A percentile compares a stretch with the other conserved stretches of the same genome.
phyloP scores from a whole-genome alignment of 2,797 vertebrate species.

The Odontamblyopus lacepedii region DNA sequence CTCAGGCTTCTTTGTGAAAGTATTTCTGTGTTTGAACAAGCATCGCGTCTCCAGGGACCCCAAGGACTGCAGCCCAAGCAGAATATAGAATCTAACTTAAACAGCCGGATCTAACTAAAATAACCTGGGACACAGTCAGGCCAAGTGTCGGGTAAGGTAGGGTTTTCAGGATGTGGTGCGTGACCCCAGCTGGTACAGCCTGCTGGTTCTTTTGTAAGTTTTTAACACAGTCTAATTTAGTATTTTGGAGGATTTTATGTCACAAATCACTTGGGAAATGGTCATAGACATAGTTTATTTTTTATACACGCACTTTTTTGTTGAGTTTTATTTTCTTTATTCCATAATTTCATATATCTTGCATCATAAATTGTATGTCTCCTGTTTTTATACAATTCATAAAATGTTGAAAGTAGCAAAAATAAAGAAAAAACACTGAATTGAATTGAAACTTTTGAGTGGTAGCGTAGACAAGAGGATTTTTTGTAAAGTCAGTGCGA shows the following conservation, averaged over 20 bases:
- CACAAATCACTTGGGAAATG: too few relatives aligned
- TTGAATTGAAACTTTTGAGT: too few relatives aligned
- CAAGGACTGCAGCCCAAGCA: slow-evolving; percentile 40
- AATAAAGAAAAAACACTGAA: too few relatives aligned
- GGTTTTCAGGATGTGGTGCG: neutral
- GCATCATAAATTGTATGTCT: too few relatives aligned
- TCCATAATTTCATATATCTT: too few relatives aligned
- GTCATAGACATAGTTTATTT: too few relatives aligned
- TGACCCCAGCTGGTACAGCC: neutral
- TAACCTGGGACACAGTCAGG: slow-evolving; percentile 27
- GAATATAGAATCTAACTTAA: slow-evolving; percentile 41
- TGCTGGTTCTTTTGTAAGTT: neutral
- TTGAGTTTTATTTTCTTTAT: too few relatives aligned
- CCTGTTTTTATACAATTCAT: too few relatives aligned
- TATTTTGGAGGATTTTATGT: neutral
- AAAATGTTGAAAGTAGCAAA: too few relatives aligned
- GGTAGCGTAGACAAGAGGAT: too few relatives aligned
- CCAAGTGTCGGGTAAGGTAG: slow-evolving; percentile 13
- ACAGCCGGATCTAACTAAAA: slow-evolving; percentile 19
- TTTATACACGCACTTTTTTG: too few relatives aligned
- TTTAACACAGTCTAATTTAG: neutral
- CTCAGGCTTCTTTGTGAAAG: slow-evolving; percentile 49
- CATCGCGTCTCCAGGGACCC: slow-evolving; percentile 40
- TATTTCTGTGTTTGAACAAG: slow-evolving; percentile 46
- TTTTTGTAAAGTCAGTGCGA: neutral